phyloP scores from a whole-genome alignment of 2,888 invertebrate genomes.

The Agriopis leucophaearia region DNA sequence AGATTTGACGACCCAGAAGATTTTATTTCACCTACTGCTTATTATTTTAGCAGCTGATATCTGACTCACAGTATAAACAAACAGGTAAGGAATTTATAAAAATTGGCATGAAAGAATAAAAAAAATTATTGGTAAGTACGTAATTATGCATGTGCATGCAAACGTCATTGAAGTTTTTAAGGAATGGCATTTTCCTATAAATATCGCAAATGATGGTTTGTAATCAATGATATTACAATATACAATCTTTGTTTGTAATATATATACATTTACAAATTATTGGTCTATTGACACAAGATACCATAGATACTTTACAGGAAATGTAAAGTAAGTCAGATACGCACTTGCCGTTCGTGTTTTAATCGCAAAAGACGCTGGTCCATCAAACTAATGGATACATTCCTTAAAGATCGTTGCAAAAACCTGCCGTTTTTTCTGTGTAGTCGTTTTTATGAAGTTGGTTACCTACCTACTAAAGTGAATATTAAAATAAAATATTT shows the following conservation, averaged over 20 bases:
- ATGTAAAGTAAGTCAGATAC: background rate
- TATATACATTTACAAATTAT: background rate
- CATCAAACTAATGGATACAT: slow-evolving; percentile 28
- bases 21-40: slow-evolving; percentile 36
- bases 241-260: background rate
- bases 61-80: slow-evolving; percentile 61
- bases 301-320: background rate
- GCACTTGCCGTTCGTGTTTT: background rate
- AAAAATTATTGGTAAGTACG: too few relatives aligned
- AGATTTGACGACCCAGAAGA: slow-evolving; percentile 51
- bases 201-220: background rate
- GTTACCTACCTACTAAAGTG: background rate
- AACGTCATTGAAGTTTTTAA: slow-evolving; percentile 1
- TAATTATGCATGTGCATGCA: background rate
- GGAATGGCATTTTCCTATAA: background rate
- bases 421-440: slow-evolving; percentile 29
- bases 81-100: slow-evolving; percentile 31
- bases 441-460: slow-evolving; percentile 29
- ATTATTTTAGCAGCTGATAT: slow-evolving; percentile 65
- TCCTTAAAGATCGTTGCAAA: slow-evolving; percentile 25
- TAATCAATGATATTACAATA: too few relatives aligned
- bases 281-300: background rate
- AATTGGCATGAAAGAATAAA: background rate
- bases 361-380: background rate
- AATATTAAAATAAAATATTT: too few relatives aligned